Percentiles rank a stretch among this genome's conserved stretches.
Evolutionary conservation across 2,797 vertebrate species (phyloP).

Genomic region (Prunella strophiata): DNA sequence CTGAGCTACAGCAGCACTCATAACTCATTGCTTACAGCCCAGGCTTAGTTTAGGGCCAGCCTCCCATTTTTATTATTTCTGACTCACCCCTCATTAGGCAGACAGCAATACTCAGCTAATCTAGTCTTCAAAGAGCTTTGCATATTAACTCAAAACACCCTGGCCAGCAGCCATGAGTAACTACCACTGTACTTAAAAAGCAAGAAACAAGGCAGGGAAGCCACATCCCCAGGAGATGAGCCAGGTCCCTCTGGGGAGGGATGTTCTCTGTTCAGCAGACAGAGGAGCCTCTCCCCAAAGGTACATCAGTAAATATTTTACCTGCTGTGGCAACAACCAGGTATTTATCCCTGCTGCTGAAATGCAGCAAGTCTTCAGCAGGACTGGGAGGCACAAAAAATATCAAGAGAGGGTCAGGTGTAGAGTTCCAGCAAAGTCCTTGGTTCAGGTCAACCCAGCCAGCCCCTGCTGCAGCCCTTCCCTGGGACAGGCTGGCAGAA

Average conservation of each 20-base stretch:
- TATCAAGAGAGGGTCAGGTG: not conserved
- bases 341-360: not conserved
- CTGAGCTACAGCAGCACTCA: not conserved
- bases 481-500: not conserved
- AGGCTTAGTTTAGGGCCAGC: not conserved
- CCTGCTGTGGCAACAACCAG: not conserved
- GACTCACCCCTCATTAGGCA: conserved; percentile 17
- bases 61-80: conserved; percentile 22
- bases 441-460: not conserved
- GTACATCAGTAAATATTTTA: not conserved
- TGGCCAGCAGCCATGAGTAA: not conserved
- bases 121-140: not conserved
- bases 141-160: not conserved
- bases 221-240: not conserved
- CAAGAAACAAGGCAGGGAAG: not conserved
- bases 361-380: not conserved
- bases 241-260: not conserved
- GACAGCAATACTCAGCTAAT: conserved; percentile 16
- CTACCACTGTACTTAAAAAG: not conserved
- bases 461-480: not conserved
- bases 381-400: not conserved
- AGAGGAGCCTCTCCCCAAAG: not conserved
- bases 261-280: not conserved
- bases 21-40: not conserved
- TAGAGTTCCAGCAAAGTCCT: not conserved